Evolutionary conservation across 2,888 invertebrate genomes (phyloP), one percentile per base, ranked within the genome.

Genomic region (Cheilosia variabilis): DNA sequence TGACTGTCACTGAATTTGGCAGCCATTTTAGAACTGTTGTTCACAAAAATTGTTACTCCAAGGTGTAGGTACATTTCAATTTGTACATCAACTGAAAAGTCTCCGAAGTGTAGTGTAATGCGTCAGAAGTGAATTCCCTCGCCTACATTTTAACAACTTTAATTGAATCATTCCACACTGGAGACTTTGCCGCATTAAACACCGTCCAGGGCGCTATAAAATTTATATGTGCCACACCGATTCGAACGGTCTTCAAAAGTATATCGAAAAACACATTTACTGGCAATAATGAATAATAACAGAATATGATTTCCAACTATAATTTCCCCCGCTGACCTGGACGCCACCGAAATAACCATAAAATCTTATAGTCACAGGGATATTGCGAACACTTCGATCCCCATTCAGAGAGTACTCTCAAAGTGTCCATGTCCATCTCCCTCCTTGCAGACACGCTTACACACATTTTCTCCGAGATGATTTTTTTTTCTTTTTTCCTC

Each of bases 191-290:
- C 37, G 34, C 24, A 45, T 62, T 78, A 78, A 78, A 75, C 65
- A 69, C 71, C 76, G 80, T 68, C 86, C 37, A 58, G 62, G 57
- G 77, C 69, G 68, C 81, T 62, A 86, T 86, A 81, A 86, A 81
- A 57, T 72, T 57, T 72, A 24, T 47, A 47, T 17, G 15, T 17
- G 7, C 2, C 37, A 60, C 75, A 76, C 72, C 41, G 81, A 81
- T 76, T 76, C 72, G 65, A 7, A 66, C 31, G 81, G 86, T 86
- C 86, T 86, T 81, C 81, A 81, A 86, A 86, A 86, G 77, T 65
- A 81, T 86, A 86, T 86, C 86, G 81, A 86, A 86, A 81, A 81
- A 77, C 81, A 81, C 86, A 86, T 86, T 86, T 86, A 81, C 81
- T 66, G 66, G 57, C 71, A 86, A 86, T 86, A 86, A 86, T 86